These are phyloP conservation scores for Adelges cooleyi DNA, from an alignment of 1,140 invertebrate species.

Conservation along the genomic window DNA sequence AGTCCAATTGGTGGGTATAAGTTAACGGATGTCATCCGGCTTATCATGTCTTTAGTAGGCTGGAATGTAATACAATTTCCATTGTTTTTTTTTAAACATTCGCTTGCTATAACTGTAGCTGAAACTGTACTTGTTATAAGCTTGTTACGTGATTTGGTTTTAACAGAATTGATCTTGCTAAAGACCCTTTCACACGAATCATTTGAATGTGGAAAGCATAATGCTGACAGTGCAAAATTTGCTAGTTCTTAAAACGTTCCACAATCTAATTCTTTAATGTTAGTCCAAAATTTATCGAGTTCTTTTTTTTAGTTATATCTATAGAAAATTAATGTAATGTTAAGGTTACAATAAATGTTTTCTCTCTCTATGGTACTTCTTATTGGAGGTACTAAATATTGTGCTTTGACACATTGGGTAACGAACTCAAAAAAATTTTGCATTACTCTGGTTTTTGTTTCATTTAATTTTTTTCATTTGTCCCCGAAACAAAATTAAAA, in stretches of 20 bases:
- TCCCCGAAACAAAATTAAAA: too few relatives aligned
- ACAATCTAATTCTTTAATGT: not conserved
- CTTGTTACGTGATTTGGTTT: not conserved
- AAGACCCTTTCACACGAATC: not conserved
- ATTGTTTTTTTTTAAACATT: not conserved
- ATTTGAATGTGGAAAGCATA: not conserved
- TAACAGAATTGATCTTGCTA: not conserved
- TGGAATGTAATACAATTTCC: not conserved
- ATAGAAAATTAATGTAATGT: not conserved
- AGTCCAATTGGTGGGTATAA: not conserved
- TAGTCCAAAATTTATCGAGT: not conserved
- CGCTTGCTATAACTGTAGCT: not conserved
- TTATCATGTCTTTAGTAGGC: not conserved
- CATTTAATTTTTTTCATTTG: too few relatives aligned
- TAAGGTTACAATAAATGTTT: too few relatives aligned
- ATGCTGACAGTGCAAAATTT: not conserved
- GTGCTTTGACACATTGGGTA: too few relatives aligned
- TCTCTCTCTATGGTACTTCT: too few relatives aligned
- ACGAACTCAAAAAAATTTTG: too few relatives aligned
- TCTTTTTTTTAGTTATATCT: not conserved
- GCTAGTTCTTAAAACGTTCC: not conserved
- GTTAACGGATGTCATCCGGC: not conserved
- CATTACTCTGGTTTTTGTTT: too few relatives aligned
- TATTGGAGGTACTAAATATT: too few relatives aligned
- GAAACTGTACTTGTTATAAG: not conserved